These are phyloP conservation scores for Darevskia mixta DNA, from an alignment of 2,797 vertebrate species.

Conservation along the genomic window DNA sequence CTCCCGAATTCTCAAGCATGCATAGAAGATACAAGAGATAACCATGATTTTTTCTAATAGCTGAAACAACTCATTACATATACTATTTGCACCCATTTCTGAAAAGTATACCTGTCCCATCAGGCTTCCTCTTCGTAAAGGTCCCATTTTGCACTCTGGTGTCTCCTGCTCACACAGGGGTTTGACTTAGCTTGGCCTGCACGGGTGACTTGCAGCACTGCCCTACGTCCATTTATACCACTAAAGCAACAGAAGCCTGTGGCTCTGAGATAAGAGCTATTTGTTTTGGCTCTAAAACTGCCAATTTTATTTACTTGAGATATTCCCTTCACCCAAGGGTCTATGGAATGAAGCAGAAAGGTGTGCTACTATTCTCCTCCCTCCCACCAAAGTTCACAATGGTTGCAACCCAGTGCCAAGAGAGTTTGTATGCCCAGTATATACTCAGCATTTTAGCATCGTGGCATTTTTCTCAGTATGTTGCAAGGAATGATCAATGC, in stretches of 20 bases:
- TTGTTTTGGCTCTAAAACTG: conserved; percentile 15
- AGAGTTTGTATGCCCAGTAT: too few species aligned
- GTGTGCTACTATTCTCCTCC: not conserved
- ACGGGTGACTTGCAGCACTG: not conserved
- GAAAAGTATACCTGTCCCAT: conserved; percentile 30
- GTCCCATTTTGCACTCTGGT: conserved; percentile 24
- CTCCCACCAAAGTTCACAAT: not conserved
- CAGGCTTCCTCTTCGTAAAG: conserved; percentile 35
- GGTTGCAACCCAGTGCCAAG: not conserved
- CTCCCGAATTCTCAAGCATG: not conserved
- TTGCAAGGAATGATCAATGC: not conserved
- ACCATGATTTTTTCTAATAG: not conserved
- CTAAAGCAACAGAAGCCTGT: conserved; percentile 3
- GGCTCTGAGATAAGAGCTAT: not conserved
- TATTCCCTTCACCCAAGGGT: too few species aligned
- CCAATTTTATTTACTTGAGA: not conserved
- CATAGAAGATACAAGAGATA: too few species aligned
- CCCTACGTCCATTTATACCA: conserved; percentile 13
- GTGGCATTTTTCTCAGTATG: not conserved
- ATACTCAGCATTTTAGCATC: too few species aligned
- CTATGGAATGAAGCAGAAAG: not conserved
- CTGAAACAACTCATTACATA: not conserved
- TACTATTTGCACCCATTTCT: not conserved
- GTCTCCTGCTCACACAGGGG: not conserved
- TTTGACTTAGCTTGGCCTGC: not conserved